phyloP scores from a whole-genome alignment of 2,797 vertebrate species.

The Channallabes apus region DNA sequence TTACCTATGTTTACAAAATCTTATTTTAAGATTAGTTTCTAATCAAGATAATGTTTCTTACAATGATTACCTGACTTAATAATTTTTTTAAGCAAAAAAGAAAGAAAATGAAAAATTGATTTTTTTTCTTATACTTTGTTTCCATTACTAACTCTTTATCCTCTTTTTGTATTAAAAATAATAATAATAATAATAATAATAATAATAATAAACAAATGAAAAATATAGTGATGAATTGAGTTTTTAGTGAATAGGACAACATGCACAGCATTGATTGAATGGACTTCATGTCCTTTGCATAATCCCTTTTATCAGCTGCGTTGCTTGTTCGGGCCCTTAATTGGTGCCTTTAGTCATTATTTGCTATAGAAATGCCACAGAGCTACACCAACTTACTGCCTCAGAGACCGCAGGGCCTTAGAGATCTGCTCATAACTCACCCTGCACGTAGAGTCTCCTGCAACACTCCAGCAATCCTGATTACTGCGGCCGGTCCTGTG shows the following conservation, averaged over 20 bases:
- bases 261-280: background rate
- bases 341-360: slow-evolving; percentile 44
- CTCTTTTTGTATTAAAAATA: background rate
- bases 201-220: background rate
- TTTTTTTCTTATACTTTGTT: background rate
- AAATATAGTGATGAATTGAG: background rate
- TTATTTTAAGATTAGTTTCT: background rate
- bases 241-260: background rate
- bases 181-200: too few relatives aligned
- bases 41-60: background rate
- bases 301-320: background rate
- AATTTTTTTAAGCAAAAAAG: background rate
- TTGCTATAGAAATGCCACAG: slow-evolving; percentile 40
- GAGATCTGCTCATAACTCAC: slow-evolving; percentile 28
- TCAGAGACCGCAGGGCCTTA: slow-evolving; percentile 19
- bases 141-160: background rate
- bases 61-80: background rate
- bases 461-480: slow-evolving; percentile 39
- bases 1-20: too few relatives aligned
- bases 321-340: slow-evolving; percentile 40
- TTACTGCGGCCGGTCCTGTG: slow-evolving; percentile 20
- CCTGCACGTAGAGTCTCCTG: slow-evolving; percentile 8
- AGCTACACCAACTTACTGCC: slow-evolving; percentile 14
- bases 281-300: background rate
- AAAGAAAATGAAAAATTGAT: background rate